Conservation (phyloP, 2,113 vertebrate species). For the Ctenomys sociabilis region DNA sequence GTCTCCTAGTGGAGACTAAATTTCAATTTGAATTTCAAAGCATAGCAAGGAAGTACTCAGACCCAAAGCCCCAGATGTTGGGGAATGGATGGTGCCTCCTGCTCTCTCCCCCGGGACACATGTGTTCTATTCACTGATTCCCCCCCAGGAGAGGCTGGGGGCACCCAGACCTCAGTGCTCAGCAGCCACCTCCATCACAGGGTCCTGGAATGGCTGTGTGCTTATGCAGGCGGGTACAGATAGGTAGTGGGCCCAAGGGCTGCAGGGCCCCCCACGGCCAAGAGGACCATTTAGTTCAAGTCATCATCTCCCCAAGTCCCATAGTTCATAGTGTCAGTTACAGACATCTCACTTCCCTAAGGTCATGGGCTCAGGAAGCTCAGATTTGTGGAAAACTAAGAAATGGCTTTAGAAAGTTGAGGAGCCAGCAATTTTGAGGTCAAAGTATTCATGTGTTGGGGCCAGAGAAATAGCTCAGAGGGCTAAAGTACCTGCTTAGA, state of each 20-base stretch:
- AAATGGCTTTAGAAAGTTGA: background rate
- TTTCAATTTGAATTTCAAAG: background rate
- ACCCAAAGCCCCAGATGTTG: background rate
- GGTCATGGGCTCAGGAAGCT: background rate
- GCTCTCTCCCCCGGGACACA: background rate
- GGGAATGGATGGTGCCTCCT: background rate
- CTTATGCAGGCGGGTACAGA: background rate
- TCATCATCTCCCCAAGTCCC: background rate
- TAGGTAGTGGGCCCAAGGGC: background rate
- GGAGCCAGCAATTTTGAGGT: background rate
- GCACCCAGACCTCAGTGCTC: background rate
- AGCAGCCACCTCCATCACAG: fast-evolving
- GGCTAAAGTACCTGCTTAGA: too few species aligned
- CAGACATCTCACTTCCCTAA: background rate
- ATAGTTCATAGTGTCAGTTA: background rate
- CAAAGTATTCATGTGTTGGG: background rate
- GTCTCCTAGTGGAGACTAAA: background rate
- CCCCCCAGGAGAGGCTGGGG: background rate
- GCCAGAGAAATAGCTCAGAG: too few species aligned
- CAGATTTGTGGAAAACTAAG: background rate
- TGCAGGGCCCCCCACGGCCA: background rate
- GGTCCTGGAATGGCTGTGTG: background rate
- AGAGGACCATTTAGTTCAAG: background rate
- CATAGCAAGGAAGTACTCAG: background rate
- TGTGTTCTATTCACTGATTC: background rate